Evolutionary conservation across 1,140 invertebrate genomes (phyloP).

Genomic region (Drosophila paulistorum): DNA sequence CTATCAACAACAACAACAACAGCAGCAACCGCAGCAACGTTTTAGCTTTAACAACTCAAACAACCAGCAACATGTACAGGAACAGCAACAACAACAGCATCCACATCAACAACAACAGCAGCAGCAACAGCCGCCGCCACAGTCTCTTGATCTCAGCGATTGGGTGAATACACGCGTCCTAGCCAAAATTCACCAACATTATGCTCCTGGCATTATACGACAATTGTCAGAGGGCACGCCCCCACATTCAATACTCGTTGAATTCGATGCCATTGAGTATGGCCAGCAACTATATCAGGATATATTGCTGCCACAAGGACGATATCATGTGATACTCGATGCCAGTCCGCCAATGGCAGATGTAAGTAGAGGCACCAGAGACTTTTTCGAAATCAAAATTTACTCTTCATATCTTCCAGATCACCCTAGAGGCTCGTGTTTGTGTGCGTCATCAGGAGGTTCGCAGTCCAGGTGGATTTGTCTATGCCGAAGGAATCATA

Average conservation of each 20-base stretch:
- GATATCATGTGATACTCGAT: conserved; percentile 95
- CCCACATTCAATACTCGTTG: conserved; percentile 87
- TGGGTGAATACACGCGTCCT: conserved; percentile 95
- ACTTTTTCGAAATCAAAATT: background rate
- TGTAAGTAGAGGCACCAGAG: conserved; percentile 52
- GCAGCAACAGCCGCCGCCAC: conserved; percentile 85
- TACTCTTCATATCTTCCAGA: conserved; percentile 65
- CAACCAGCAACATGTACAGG: conserved; percentile 69
- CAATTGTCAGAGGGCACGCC: conserved; percentile 77
- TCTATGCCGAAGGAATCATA: conserved; percentile 93
- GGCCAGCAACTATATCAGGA: conserved; percentile 86
- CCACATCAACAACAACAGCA: conserved; percentile 83
- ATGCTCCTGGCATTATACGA: conserved; percentile 91
- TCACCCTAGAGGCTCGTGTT: conserved; percentile 83
- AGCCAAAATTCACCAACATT: conserved; percentile 91
- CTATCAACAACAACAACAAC: conserved; percentile 59
- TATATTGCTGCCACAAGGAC: conserved; percentile 90
- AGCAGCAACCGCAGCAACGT: conserved; percentile 57
- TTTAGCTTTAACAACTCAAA: conserved; percentile 77
- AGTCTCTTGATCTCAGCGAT: conserved; percentile 91
- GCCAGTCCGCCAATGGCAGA: conserved; percentile 91
- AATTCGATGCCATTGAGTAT: conserved; percentile 88
- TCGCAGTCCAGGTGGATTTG: conserved; percentile 83
- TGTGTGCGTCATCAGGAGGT: conserved; percentile 83
- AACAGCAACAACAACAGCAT: conserved; percentile 47